These are phyloP conservation scores for Drosophila lacertosa DNA, from an alignment of 1,140 invertebrate species.

Conservation along the genomic window DNA sequence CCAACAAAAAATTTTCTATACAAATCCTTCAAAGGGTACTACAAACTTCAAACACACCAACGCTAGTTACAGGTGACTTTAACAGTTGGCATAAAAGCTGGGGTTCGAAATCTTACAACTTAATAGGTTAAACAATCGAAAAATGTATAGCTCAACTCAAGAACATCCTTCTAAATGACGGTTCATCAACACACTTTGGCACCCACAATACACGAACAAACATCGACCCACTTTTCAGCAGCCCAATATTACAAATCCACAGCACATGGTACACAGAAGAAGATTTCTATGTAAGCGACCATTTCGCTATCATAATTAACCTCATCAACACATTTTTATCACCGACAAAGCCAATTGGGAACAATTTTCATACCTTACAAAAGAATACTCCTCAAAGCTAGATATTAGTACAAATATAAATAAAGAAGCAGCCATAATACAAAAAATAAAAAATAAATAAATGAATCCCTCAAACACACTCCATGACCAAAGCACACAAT, in stretches of 20 bases:
- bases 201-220: constrained; percentile 24
- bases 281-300: constrained; percentile 29
- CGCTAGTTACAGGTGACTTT: too few relatives aligned
- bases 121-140: constrained; percentile 9
- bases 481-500: constrained; percentile 2
- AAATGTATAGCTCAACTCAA: constrained; percentile 24
- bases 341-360: constrained; percentile 32
- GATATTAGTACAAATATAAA: constrained; percentile 24
- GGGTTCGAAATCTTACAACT: constrained; percentile 9
- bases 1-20: too few relatives aligned
- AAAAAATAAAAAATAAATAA: constrained; percentile 18
- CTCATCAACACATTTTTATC: constrained; percentile 20
- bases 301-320: too few relatives aligned
- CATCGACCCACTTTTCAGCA: too few relatives aligned
- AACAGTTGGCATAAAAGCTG: too few relatives aligned
- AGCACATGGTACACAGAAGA: constrained; percentile 32
- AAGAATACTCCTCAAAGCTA: constrained; percentile 5
- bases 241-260: constrained; percentile 23
- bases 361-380: background rate
- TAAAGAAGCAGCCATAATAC: constrained; percentile 25
- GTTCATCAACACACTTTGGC: too few relatives aligned
- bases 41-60: too few relatives aligned
- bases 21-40: too few relatives aligned
- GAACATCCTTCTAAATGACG: too few relatives aligned
- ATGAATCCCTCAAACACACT: constrained; percentile 11